These are phyloP conservation scores for Scaptomyza reducta DNA, from an alignment of 2,888 invertebrate genomes.

Conservation along the genomic window DNA sequence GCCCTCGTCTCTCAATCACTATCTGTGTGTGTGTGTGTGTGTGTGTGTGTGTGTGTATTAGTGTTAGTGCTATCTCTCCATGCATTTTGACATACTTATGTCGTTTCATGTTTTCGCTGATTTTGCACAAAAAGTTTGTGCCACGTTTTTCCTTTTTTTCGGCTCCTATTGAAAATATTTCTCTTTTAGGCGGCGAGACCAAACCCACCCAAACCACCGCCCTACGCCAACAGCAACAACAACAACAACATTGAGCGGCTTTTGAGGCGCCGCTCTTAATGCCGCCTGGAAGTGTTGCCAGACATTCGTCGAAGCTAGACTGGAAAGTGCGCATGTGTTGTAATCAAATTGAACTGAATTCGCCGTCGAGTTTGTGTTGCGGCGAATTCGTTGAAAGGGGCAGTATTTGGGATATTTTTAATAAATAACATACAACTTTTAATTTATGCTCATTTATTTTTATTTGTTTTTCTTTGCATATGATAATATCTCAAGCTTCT, in stretches of 20 bases:
- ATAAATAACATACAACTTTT: too few relatives aligned
- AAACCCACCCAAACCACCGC: background rate
- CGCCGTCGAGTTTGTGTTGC: constrained; percentile 62
- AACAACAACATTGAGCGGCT: constrained; percentile 25
- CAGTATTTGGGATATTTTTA: too few relatives aligned
- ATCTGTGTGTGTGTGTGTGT: constrained; percentile 22
- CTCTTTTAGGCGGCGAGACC: constrained; percentile 43
- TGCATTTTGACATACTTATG: constrained; percentile 80
- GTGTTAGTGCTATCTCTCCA: constrained; percentile 56
- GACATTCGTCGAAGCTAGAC: constrained; percentile 24
- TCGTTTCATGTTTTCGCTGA: constrained; percentile 79
- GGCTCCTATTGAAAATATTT: constrained; percentile 54
- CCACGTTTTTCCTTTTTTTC: constrained; percentile 56
- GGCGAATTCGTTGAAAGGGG: constrained; percentile 43
- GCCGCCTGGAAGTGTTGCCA: constrained; percentile 41
- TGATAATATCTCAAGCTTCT: background rate
- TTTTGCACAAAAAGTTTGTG: constrained; percentile 71
- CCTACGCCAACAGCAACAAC: background rate
- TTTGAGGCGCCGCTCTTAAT: constrained; percentile 58
- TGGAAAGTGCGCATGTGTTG: constrained; percentile 73
- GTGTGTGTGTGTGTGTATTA: constrained; percentile 26
- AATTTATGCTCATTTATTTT: too few relatives aligned
- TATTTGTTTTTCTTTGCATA: background rate
- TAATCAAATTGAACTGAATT: constrained; percentile 45
- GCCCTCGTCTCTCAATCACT: constrained; percentile 53